Evolutionary conservation across 2,113 vertebrate genomes (phyloP), one percentile per base, ranked within the genome.

Genomic region (Cacatua alba): DNA sequence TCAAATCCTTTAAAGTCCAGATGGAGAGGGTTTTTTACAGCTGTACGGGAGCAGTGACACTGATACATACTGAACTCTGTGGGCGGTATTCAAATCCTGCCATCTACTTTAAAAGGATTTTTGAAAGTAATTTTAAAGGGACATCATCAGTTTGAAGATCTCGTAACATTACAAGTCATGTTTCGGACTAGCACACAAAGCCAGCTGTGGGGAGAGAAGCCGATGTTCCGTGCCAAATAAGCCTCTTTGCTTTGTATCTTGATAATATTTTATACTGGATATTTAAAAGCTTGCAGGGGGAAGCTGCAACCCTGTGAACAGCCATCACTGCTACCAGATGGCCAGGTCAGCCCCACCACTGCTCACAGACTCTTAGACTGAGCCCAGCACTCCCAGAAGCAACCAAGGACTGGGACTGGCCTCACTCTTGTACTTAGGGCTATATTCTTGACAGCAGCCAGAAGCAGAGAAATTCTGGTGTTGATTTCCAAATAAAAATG

Each of bases 1-100:
- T 90, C 35, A 94, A 81, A 96, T 92, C 88, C 97, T 96, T 97
- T 88, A 64, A 94, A 94, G 91, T 97, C 97, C 97, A 97, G 93
- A 96, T 92, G 96, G 91, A 92, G 89, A 82, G 41, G 79, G 67
- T 80, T 96, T 97, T 84, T 95, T 97, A 92, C 97, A 97, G 92
- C 90, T 96, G 94, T 33, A 35, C 5, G 33, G 90, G 96, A 96
- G 84, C 64, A 60, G 88, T 75, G 77, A 94, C 85, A 95, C 75
- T 86, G 94, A 95, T 91, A 77, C 65, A 77, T 81, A 86, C 82
- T 97, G 89, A 96, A 97, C 88, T 90, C 80, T 84, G 84, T n/a
- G 24, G 85, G 87, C 3, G 31, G 79, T 75, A 93, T 94, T 92
- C 77, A 92, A 82, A 85, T 94, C 57, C 91, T 93, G 94, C 80